Base-by-base conservation (phyloP, 2,797 vertebrate species). In the Balearica regulorum region DNA sequence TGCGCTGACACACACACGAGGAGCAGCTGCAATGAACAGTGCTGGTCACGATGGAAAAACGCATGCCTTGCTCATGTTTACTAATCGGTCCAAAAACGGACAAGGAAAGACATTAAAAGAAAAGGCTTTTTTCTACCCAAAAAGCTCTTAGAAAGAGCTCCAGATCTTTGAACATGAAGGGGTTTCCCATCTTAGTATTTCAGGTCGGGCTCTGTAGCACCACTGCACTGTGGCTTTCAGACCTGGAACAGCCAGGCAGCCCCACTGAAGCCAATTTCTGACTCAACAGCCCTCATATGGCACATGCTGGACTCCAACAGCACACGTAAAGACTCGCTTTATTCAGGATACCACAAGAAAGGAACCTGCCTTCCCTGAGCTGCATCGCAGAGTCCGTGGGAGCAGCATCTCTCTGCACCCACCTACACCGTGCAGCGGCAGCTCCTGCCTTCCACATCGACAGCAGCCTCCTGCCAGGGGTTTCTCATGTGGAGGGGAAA, bases 1-100 rank as follows among this genome's bases (percentile, higher is more conserved):
- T 60, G 35, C 5, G 4, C 37, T 0, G 10, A 28, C 70, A 61
- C 1, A 2, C 17, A 13, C 2, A 1, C 3, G 10, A 66, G 43
- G 20, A 70, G 43, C 6, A 10, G 62, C 66, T 87, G 48, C 48
- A 51, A 66, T 17, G 13, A 90, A 35, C 54, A 46, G 6, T 0
- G 65, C 21, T 6, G 18, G 41, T 71, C 6, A 8, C 64, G 65
- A 8, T 33, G 43, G 21, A 37, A 91, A 81, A 65, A 41, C 21
- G 9, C 25, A 15, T 12, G 14, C 58, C 60, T 65, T 70, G 51
- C 31, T 87, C 51, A n/a, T 13, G 28, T 62, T 75, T 39, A 22
- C 37, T 61, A 35, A 19, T 10, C 3, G 0, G 48, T 64, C 37
- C 80, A 84, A 87, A 83, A 57, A 26, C 8, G 11, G 41, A 19